Percentiles rank a stretch among this genome's conserved stretches.
Conservation (phyloP, 2,888 invertebrate species). For the Synanthedon andrenaeformis region DNA sequence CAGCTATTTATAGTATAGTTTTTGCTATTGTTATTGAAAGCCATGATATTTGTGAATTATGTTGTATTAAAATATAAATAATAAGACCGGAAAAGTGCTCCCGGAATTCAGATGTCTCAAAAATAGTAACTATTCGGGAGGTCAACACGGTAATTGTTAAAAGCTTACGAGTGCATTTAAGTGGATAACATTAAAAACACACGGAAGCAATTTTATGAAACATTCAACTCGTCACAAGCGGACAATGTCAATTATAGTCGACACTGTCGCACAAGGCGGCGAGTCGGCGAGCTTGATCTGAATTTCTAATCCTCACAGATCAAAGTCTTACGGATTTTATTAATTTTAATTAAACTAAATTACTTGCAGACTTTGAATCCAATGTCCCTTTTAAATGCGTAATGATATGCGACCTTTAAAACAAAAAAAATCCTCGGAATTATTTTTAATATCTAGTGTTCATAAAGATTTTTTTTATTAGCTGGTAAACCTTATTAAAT, state of each 20-base stretch:
- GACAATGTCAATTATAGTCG: conserved; percentile 23
- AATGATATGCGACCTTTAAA: neutral
- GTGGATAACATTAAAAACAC: neutral
- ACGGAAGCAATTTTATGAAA: conserved; percentile 12
- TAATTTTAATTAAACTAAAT: conserved; percentile 15
- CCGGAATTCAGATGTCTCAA: neutral
- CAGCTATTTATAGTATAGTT: too few relatives aligned
- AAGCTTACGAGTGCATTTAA: neutral
- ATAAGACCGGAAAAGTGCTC: neutral
- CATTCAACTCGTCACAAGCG: conserved; percentile 18
- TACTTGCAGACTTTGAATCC: conserved; percentile 2
- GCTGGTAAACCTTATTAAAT: neutral
- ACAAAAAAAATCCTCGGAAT: neutral
- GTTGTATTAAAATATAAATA: too few relatives aligned
- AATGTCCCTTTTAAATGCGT: neutral
- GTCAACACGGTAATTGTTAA: neutral
- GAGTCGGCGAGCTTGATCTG: conserved; percentile 18
- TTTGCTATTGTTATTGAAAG: too few relatives aligned
- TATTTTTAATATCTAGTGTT: neutral
- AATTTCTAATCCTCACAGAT: conserved; percentile 28
- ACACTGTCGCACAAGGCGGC: conserved; percentile 11
- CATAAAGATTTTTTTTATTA: neutral
- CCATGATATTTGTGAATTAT: too few relatives aligned
- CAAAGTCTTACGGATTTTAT: conserved; percentile 16
- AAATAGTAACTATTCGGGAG: neutral